Evolutionary conservation across 2,113 vertebrate genomes (phyloP).

Genomic region (Pithys albifrons): DNA sequence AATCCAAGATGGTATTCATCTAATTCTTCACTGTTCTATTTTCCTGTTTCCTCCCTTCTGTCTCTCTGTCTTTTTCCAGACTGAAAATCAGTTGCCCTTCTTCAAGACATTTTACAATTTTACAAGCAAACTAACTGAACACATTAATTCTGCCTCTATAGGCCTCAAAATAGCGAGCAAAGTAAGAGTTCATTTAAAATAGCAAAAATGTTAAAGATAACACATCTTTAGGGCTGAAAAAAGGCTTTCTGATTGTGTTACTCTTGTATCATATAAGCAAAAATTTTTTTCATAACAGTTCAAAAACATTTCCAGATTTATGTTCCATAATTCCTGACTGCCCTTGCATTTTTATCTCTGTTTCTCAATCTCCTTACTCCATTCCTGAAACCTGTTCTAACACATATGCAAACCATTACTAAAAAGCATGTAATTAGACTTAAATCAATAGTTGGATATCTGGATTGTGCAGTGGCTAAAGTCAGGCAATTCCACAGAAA

Average conservation of each 20-base stretch:
- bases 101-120: not conserved
- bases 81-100: not conserved
- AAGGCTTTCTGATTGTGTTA: not conserved
- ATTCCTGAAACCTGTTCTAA: slow-evolving; percentile 54
- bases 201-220: not conserved
- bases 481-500: slow-evolving; percentile 70
- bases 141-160: not conserved
- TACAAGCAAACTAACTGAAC: not conserved
- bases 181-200: not conserved
- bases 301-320: not conserved
- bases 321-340: not conserved
- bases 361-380: slow-evolving; percentile 3
- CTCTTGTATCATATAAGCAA: not conserved
- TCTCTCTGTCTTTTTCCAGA: not conserved
- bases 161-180: not conserved
- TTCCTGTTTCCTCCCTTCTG: slow-evolving; percentile 3
- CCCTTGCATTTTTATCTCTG: not conserved
- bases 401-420: slow-evolving; percentile 71
- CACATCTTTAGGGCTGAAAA: not conserved
- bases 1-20: not conserved
- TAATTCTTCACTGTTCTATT: not conserved
- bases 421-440: slow-evolving; percentile 76
- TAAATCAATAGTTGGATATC: slow-evolving; percentile 77
- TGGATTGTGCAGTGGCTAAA: slow-evolving; percentile 71
- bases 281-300: not conserved